A percentile compares a stretch with the other conserved stretches of the same genome.
phyloP scores from a whole-genome alignment of 2,113 vertebrate species.

The Porphyrio hochstetteri region DNA sequence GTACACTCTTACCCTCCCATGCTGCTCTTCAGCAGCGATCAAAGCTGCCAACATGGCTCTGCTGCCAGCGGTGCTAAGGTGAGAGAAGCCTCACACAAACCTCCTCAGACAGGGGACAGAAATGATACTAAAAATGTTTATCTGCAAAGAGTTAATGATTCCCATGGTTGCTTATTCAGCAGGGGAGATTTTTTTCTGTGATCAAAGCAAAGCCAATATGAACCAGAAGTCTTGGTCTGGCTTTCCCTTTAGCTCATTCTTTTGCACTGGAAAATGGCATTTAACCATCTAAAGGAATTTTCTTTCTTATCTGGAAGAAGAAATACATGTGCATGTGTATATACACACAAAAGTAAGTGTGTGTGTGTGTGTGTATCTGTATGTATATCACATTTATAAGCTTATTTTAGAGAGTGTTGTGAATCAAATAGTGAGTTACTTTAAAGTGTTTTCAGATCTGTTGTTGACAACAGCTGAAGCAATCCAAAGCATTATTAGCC shows the following conservation, averaged over 20 bases:
- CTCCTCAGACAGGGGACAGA: background rate
- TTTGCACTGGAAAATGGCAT: background rate
- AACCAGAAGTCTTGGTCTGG: background rate
- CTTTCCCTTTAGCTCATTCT: background rate
- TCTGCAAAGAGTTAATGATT: background rate
- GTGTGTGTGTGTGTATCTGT: background rate
- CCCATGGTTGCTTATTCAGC: background rate
- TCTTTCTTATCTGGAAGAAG: background rate
- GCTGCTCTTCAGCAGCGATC: background rate
- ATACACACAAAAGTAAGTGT: background rate
- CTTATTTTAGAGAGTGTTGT: background rate
- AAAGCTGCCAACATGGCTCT: background rate
- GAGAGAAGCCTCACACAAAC: background rate
- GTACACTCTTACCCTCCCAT: background rate
- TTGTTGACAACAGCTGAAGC: background rate
- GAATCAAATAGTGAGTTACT: background rate
- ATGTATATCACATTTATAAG: background rate
- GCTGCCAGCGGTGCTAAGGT: accelerated
- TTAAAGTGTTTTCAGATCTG: background rate
- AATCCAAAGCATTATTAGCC: background rate
- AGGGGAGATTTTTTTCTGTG: background rate
- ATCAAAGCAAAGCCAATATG: background rate
- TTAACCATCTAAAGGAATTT: background rate
- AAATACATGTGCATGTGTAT: background rate
- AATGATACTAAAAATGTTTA: background rate